A percentile compares a stretch with the other conserved stretches of the same genome.
phyloP scores from a whole-genome alignment of 2,888 invertebrate species.

The Spodoptera littoralis region DNA sequence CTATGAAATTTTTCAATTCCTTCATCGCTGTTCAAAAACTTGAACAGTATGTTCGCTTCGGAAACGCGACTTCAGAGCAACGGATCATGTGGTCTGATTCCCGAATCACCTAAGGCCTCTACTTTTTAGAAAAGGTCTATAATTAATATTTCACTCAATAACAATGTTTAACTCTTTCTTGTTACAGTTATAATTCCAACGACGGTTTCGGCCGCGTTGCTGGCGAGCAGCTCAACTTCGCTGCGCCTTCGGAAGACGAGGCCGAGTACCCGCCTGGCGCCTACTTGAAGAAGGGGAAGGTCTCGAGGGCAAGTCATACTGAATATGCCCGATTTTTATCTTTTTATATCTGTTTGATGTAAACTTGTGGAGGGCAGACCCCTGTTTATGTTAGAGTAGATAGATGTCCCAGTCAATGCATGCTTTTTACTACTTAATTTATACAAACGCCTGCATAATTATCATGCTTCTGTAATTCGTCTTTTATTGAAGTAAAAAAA shows the following conservation, averaged over 20 bases:
- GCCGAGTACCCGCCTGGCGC: slow-evolving; percentile 91
- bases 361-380: slow-evolving; percentile 16
- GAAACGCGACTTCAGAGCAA: too few species aligned
- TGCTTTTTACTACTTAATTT: neutral
- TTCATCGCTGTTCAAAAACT: too few species aligned
- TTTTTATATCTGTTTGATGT: slow-evolving; percentile 32
- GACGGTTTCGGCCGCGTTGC: slow-evolving; percentile 85
- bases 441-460: too few species aligned
- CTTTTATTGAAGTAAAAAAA: too few species aligned
- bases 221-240: slow-evolving; percentile 90
- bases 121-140: too few species aligned
- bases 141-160: too few species aligned
- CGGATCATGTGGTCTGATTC: too few species aligned
- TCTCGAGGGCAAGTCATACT: slow-evolving; percentile 89
- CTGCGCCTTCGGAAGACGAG: slow-evolving; percentile 92
- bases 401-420: neutral
- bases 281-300: slow-evolving; percentile 91
- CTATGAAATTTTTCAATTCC: too few species aligned
- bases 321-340: slow-evolving; percentile 79
- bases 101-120: too few species aligned
- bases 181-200: slow-evolving; percentile 87
- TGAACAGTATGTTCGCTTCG: too few species aligned
- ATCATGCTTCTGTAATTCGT: too few species aligned
- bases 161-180: slow-evolving; percentile 30
- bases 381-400: slow-evolving; percentile 17